phyloP scores from a whole-genome alignment of 2,888 invertebrate genomes.

The Bedellia somnulentella region DNA sequence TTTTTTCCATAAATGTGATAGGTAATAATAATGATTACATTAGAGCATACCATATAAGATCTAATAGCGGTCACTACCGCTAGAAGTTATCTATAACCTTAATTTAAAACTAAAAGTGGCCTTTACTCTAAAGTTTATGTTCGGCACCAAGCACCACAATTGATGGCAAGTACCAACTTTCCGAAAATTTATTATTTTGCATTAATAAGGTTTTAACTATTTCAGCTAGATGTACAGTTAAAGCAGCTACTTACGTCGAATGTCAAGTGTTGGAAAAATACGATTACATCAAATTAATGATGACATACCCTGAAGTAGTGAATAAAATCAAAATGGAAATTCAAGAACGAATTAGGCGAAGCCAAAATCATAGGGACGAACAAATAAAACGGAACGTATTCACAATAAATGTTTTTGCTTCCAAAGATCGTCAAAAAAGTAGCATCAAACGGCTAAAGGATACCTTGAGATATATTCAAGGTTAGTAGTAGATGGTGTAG shows the following conservation, averaged over 20 bases:
- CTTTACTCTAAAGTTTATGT: too few species aligned
- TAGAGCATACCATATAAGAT: too few species aligned
- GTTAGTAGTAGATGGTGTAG: too few species aligned
- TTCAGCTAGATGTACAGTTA: constrained; percentile 50
- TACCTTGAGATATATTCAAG: constrained; percentile 42
- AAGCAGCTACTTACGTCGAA: constrained; percentile 55
- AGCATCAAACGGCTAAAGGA: constrained; percentile 53
- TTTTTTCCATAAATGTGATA: too few species aligned
- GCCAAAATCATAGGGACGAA: constrained; percentile 20
- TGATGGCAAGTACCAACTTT: too few species aligned
- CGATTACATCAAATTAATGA: constrained; percentile 47
- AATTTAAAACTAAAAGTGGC: too few species aligned
- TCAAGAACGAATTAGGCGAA: constrained; percentile 24
- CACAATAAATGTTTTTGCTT: constrained; percentile 42
- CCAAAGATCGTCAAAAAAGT: constrained; percentile 42
- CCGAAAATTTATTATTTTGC: too few species aligned
- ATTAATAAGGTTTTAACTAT: constrained; percentile 10
- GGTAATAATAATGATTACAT: too few species aligned
- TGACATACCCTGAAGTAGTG: constrained; percentile 44
- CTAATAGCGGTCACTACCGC: too few species aligned
- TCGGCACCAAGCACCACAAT: too few species aligned
- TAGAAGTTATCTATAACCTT: too few species aligned
- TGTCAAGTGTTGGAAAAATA: constrained; percentile 52
- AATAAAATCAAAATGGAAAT: constrained; percentile 31
- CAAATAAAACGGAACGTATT: constrained; percentile 17